phyloP scores from a whole-genome alignment of 2,888 invertebrate genomes.

The Strigamia transsilvanica region DNA sequence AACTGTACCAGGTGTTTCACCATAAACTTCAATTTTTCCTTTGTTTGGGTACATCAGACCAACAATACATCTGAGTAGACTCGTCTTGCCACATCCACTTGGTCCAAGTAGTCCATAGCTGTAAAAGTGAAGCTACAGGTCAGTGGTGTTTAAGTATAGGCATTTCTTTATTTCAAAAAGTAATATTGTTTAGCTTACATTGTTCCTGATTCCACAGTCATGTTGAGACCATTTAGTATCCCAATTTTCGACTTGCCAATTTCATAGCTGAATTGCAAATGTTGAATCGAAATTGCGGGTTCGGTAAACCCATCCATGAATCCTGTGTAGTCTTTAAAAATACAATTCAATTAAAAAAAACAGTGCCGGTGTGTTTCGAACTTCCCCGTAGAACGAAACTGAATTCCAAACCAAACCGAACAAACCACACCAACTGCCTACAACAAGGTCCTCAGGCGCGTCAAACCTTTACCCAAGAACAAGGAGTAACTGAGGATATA shows the following conservation, averaged over 20 bases:
- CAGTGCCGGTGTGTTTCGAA: no score
- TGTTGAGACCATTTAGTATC: neutral
- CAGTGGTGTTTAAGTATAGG: no score
- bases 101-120: slow-evolving; percentile 95
- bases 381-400: no score
- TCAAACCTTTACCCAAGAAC: no score
- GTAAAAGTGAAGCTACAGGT: neutral
- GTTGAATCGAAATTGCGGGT: neutral
- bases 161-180: neutral
- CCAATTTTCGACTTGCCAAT: neutral
- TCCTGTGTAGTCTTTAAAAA: no score
- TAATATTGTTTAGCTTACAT: neutral
- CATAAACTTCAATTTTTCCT: slow-evolving; percentile 89
- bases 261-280: neutral
- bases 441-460: no score
- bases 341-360: no score
- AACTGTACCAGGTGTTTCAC: slow-evolving; percentile 86
- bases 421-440: no score
- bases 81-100: slow-evolving; percentile 95
- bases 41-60: slow-evolving; percentile 84
- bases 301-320: neutral
- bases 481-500: no score
- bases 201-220: neutral
- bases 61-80: slow-evolving; percentile 89
- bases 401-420: no score